Evolutionary conservation across 2,797 vertebrate species (phyloP), one percentile per base, ranked within the genome.

Genomic region (Microhierax caerulescens): DNA sequence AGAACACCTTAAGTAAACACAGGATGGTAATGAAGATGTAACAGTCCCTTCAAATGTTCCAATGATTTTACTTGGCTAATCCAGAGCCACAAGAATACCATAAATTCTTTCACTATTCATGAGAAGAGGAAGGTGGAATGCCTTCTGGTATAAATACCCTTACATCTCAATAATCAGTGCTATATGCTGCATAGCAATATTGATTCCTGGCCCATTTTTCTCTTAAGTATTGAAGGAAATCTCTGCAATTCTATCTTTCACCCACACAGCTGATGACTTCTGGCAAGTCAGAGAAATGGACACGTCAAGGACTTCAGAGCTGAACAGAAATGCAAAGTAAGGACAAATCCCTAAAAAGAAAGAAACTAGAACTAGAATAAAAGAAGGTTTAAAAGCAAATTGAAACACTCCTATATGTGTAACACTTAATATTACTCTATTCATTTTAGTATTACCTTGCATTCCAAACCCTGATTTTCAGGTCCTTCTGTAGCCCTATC

Each of bases 101-200:
- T 85, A 69, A 79, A 41, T 83, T 82, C 50, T 81, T 96, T 91
- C 72, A 95, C 95, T 96, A 95, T 97, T 95, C 60, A 95, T 90
- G 53, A 88, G 78, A 93, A 93, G 34, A 95, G 34, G 75, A 88
- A 89, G 79, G 82, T 90, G 64, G 72, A 90, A 95, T 88, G 93
- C 68, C 91, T 95, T 96, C 69, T 94, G 69, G 85, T 96, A 94
- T 96, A 96, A 96, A 96, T 96, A 97, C 53, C 37, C 64, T 80
- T 82, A 67, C 61, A 75, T 82, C 67, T 90, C 67, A 68, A 85
- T 90, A 95, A 93, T 93, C 48, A 70, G n/a, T 59, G 65, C 56
- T 65, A 53, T 83, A 73, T 68, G 63, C 70, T 34, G 13, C 70
- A 57, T 37, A 91, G 72, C 50, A 81, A 36, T 94, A 97, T 95